Percentiles rank a stretch among this genome's conserved stretches.
These are phyloP conservation scores for Erebia palarica DNA, from an alignment of 2,888 invertebrate genomes.

Conservation along the genomic window DNA sequence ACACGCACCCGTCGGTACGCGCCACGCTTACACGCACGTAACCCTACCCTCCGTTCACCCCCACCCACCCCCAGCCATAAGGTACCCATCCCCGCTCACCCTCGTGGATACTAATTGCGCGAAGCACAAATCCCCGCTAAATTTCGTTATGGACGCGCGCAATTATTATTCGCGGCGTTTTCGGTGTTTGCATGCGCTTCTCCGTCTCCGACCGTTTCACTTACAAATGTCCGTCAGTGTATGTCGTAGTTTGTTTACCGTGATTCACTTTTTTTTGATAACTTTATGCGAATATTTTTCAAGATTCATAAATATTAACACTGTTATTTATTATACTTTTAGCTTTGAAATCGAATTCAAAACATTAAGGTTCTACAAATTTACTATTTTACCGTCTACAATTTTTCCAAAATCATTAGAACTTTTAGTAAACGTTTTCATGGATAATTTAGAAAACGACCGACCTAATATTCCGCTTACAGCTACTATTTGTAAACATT, in stretches of 20 bases:
- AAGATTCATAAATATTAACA: not conserved
- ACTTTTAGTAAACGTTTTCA: not conserved
- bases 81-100: constrained; percentile 27
- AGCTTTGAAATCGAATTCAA: not conserved
- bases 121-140: constrained; percentile 44
- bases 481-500: constrained; percentile 13
- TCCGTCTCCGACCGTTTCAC: constrained; percentile 27
- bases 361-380: not conserved
- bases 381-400: not conserved
- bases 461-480: not conserved
- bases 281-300: not conserved
- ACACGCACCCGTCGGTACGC: constrained; percentile 77
- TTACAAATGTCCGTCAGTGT: constrained; percentile 30
- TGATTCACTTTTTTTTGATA: constrained; percentile 17
- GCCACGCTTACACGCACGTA: constrained; percentile 68
- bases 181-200: constrained; percentile 46
- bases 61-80: constrained; percentile 28
- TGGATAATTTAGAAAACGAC: not conserved
- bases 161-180: constrained; percentile 45
- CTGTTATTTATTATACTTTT: not conserved
- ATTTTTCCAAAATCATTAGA: not conserved
- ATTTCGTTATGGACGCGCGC: constrained; percentile 42
- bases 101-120: constrained; percentile 62
- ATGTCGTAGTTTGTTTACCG: constrained; percentile 33
- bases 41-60: constrained; percentile 41